Evolutionary conservation across 2,113 vertebrate genomes (phyloP).

Genomic region (Formicarius rufipectus): DNA sequence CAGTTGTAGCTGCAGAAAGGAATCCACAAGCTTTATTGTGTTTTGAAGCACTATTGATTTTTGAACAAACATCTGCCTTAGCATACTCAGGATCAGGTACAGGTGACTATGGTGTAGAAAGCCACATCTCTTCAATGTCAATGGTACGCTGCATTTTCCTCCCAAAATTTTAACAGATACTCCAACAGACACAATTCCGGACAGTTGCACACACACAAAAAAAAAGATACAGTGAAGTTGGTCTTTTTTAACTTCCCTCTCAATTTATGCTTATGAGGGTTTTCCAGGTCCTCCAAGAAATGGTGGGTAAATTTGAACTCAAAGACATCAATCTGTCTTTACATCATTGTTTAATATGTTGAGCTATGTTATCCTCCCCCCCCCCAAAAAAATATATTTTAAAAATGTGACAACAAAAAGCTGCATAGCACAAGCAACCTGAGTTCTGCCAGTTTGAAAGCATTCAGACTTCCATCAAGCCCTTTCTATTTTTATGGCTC

Average conservation of each 20-base stretch:
- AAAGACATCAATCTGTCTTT: neutral
- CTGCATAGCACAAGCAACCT: neutral
- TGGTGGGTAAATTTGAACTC: neutral
- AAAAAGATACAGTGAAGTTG: neutral
- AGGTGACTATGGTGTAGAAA: neutral
- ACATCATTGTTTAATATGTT: neutral
- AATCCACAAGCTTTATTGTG: neutral
- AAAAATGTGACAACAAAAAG: neutral
- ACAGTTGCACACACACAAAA: neutral
- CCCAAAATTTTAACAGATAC: neutral
- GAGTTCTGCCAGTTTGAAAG: conserved; percentile 16
- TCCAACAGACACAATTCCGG: neutral
- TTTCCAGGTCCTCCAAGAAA: neutral
- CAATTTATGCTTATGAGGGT: neutral
- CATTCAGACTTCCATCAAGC: neutral
- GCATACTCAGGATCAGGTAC: neutral
- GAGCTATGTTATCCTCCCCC: neutral
- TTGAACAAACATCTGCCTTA: neutral
- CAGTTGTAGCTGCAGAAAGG: neutral
- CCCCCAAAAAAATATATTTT: too few species aligned
- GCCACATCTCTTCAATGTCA: neutral
- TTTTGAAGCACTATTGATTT: neutral
- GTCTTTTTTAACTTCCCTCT: neutral
- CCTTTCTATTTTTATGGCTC: conserved; percentile 58
- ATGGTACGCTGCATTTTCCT: neutral